Conservation (phyloP, 2,113 vertebrate genomes). For the Acanthochromis polyacanthus region DNA sequence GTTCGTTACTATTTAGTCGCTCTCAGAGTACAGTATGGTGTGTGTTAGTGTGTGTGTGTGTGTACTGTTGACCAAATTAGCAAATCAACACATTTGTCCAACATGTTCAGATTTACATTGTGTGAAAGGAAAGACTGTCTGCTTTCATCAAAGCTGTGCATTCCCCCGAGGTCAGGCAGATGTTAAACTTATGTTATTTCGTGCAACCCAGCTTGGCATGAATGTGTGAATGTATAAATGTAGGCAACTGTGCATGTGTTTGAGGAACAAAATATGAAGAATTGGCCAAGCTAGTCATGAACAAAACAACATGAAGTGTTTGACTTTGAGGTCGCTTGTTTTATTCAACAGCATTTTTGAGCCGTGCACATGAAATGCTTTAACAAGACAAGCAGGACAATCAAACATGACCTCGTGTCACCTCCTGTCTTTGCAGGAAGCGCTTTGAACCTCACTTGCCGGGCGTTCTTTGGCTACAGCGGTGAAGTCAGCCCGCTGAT, state of each 20-base stretch:
- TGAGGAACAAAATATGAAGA: neutral
- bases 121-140: constrained; percentile 20
- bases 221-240: neutral
- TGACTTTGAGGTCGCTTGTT: constrained; percentile 16
- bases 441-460: constrained; percentile 95
- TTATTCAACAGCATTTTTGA: neutral
- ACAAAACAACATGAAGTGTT: neutral
- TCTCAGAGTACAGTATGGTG: constrained; percentile 2
- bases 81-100: constrained; percentile 6
- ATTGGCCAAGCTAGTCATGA: neutral
- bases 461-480: constrained; percentile 98
- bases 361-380: neutral
- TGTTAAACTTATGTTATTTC: neutral
- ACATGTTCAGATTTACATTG: neutral
- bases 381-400: constrained; percentile 8
- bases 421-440: constrained; percentile 86
- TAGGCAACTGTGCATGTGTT: neutral
- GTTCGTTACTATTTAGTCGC: constrained; percentile 48
- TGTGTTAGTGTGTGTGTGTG: neutral
- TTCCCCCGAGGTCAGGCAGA: neutral
- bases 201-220: neutral
- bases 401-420: constrained; percentile 53
- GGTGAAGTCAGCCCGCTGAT: constrained; percentile 97
- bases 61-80: constrained; percentile 8
- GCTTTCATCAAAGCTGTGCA: constrained; percentile 3